Evolutionary conservation across 2,797 vertebrate species (phyloP).

Genomic region (Borostomias antarcticus): DNA sequence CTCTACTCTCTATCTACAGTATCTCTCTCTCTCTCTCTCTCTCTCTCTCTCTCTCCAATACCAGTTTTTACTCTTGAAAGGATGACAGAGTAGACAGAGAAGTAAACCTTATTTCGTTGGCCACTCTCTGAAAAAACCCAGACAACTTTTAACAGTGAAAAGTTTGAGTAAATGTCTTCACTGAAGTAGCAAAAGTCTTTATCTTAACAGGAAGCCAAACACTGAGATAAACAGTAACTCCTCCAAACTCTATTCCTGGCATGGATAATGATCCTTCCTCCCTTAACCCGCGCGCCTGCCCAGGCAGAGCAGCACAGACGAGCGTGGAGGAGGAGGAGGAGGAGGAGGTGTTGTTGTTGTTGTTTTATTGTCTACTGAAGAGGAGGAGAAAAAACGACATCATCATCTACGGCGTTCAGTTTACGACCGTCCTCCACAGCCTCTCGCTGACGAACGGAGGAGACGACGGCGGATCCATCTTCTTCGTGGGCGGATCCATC

Average conservation of each 20-base stretch:
- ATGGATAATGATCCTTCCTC: slow-evolving; percentile 20
- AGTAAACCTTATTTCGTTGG: no score
- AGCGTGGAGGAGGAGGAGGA: slow-evolving; percentile 54
- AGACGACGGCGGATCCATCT: slow-evolving; percentile 11
- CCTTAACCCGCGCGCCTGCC: slow-evolving; percentile 37
- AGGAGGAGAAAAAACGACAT: not conserved
- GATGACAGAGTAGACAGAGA: no score
- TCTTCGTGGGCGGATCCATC: no score
- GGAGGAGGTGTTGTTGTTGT: slow-evolving; percentile 39
- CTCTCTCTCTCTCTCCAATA: not conserved
- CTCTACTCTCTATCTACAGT: not conserved
- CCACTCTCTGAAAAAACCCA: no score
- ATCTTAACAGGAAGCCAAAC: not conserved
- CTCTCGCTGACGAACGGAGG: slow-evolving; percentile 4
- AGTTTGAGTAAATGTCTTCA: not conserved
- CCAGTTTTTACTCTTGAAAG: not conserved
- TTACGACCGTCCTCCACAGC: not conserved
- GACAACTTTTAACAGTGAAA: no score
- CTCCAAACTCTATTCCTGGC: not conserved
- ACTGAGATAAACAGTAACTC: not conserved
- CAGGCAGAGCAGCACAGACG: slow-evolving; percentile 36
- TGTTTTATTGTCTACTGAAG: not conserved
- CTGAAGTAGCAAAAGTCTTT: not conserved
- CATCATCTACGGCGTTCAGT: slow-evolving; percentile 3
- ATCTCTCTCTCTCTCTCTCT: not conserved